Base-by-base conservation (phyloP, 53 echinoderm and acorn worm genomes). In the Arbacia lixula region DNA sequence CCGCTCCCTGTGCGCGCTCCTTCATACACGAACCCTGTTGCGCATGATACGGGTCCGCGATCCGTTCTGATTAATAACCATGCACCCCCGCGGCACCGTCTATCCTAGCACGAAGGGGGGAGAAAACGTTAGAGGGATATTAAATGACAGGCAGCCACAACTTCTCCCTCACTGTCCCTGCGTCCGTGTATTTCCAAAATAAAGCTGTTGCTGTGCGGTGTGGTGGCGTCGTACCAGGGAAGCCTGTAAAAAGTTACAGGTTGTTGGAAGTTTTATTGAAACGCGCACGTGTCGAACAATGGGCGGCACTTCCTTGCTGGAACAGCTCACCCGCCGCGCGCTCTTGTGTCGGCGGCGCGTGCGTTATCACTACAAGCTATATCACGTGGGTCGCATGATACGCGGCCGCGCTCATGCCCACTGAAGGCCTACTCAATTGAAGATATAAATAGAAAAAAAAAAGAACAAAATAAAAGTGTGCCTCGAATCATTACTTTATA, bases 151-250 rank as follows among this genome's bases (percentile, higher is more conserved):
- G 33, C 74, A 26, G 26, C 31, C 29, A 33, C 74, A 53, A 20
- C 49, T 46, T 17, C 41, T 41, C 41, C 16, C 39, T 67, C 25
- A 16, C 24, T 37, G 3, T 67, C 67, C 38, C 38, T 29, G 43
- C 28, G 33, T 28, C 36, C 29, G 2, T 69, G 40, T 43, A 27
- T 42, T 14, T 34, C 74, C 17, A 19, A 34, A 53, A 34, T 9
- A 68, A 54, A 77, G 77, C 77, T 77, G 77, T 77, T 77, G 60
- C 77, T 77, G 58, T 35, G 77, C 58, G 56, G 36, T 54, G 58
- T 77, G 74, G 50, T 72, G 72, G 43, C 52, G 74, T 74, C 52
- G 31, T 33, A 50, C 52, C 40, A 26, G 14, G 55, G 33, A 53
- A 54, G 32, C 51, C 51, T 39, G 38, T 21, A 51, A 77, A 77